A percentile compares a stretch with the other conserved stretches of the same genome.
Conservation (phyloP, 1,140 invertebrate species). For the Aplysia californica region DNA sequence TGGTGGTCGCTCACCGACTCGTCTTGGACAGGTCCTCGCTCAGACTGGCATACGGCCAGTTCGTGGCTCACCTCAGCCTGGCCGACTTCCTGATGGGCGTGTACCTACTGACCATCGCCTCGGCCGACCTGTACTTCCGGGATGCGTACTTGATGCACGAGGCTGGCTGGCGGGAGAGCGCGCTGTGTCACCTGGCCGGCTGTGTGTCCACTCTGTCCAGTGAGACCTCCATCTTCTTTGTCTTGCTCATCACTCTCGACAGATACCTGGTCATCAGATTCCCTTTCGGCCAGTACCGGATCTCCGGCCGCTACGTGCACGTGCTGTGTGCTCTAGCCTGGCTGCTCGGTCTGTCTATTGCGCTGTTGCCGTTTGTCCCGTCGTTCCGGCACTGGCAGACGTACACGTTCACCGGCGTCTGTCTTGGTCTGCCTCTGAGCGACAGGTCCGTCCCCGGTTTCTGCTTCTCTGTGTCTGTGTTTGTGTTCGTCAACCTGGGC, state of each 20-base stretch:
- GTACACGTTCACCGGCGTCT: slow-evolving; percentile 32
- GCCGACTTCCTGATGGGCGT: slow-evolving; percentile 58
- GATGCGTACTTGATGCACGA: slow-evolving; percentile 43
- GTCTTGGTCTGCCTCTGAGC: slow-evolving; percentile 30
- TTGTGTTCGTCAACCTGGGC: slow-evolving; percentile 32
- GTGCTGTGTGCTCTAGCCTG: slow-evolving; percentile 24
- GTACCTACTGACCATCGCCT: slow-evolving; percentile 51
- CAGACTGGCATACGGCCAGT: slow-evolving; percentile 28
- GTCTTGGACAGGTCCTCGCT: slow-evolving; percentile 8
- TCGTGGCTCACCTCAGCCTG: slow-evolving; percentile 47
- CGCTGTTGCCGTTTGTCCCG: slow-evolving; percentile 34
- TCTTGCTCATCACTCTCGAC: slow-evolving; percentile 50
- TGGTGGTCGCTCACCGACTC: slow-evolving; percentile 37
- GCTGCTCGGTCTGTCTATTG: slow-evolving; percentile 27
- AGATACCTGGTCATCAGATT: slow-evolving; percentile 44
- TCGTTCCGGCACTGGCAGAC: slow-evolving; percentile 27
- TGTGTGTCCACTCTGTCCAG: slow-evolving; percentile 43
- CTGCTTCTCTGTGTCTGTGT: slow-evolving; percentile 26
- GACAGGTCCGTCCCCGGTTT: slow-evolving; percentile 5
- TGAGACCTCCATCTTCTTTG: slow-evolving; percentile 46
- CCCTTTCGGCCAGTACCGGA: slow-evolving; percentile 31
- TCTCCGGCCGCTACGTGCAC: slow-evolving; percentile 22
- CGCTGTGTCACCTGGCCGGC: slow-evolving; percentile 45
- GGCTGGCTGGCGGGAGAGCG: slow-evolving; percentile 38
- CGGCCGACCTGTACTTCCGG: slow-evolving; percentile 43